Base-by-base conservation (phyloP, 1,140 invertebrate species). In the Drosophila azteca region DNA sequence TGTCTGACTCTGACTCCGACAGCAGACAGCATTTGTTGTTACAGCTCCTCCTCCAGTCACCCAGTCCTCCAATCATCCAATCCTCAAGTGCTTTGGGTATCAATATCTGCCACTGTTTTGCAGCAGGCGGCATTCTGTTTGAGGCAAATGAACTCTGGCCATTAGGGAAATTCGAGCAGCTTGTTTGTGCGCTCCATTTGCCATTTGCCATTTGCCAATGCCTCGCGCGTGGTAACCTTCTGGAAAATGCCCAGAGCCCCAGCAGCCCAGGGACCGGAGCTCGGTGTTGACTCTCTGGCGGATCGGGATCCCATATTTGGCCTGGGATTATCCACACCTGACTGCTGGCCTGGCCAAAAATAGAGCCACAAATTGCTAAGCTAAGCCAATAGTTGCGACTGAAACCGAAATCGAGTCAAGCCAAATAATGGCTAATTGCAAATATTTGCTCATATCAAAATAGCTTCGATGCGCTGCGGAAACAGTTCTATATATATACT, bases 371-470 rank as follows among this genome's bases (percentile, higher is more conserved):
- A 75, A 75, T 65, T 67, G 71, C 66, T 39, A 49, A 24, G 71
- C 66, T 39, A 49, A 24, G n/a, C 49, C 45, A 70, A 70, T 62
- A 64, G 68, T 3, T 9, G 31, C 31, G 31, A 1, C 31, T 35
- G 31, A 35, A 35, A 35, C 31, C 31, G 31, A 70, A 59, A 62
- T 43, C 59, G 44, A 59, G 67, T 63, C 58, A 67, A 70, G 39
- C 51, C 63, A 79, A 68, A 79, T 87, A 78, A 61, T 75, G 70
- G 74, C 67, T 57, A 63, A 70, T 77, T 67, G 72, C 73, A 84
- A 88, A 88, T 88, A 89, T 89, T 88, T 88, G 53, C 62, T 52
- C 64, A 70, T 84, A 89, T 88, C 77, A 89, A 88, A 88, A 88
- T 88, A 88, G 84, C 69, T 89, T 90, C 84, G 77, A 88, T 81